A percentile compares a stretch with the other conserved stretches of the same genome.
phyloP scores from a whole-genome alignment of 1,140 invertebrate species.

The Scaptodrosophila lebanonensis region DNA sequence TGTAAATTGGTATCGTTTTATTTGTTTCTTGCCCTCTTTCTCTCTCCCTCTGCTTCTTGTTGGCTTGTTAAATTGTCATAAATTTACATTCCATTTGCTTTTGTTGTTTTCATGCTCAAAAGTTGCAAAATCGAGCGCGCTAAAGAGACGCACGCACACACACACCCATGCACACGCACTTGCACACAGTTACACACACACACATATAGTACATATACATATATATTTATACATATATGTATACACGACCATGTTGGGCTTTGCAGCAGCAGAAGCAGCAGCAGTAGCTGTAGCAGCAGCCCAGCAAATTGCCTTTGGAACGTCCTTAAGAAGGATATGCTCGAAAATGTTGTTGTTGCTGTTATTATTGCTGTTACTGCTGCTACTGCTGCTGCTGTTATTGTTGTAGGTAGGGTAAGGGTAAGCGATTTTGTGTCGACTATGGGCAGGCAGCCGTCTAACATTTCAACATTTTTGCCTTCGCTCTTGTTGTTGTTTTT shows the following conservation, averaged over 20 bases:
- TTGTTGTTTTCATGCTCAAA: no score
- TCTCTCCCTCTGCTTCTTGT: no score
- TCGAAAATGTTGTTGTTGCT: slow-evolving; percentile 52
- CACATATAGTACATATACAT: neutral
- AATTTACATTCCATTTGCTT: no score
- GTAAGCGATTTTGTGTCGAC: no score
- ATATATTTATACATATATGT: neutral
- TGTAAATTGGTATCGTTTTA: no score
- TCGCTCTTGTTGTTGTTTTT: slow-evolving; percentile 20
- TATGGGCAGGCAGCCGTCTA: no score
- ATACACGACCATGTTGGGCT: slow-evolving; percentile 1
- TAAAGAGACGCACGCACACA: slow-evolving; percentile 14
- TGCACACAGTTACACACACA: slow-evolving; percentile 21
- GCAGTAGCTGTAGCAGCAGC: slow-evolving; percentile 17
- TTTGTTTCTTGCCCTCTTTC: no score
- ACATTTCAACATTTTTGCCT: no score
- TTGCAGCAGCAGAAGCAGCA: slow-evolving; percentile 21
- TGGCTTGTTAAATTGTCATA: no score
- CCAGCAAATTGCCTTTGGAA: slow-evolving; percentile 74
- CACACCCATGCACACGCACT: slow-evolving; percentile 1
- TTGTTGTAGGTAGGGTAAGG: no score
- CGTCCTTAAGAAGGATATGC: slow-evolving; percentile 76
- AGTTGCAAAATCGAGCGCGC: no score
- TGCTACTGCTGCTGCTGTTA: slow-evolving; percentile 24
- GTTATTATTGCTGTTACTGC: slow-evolving; percentile 37